Evolutionary conservation across 2,888 invertebrate genomes (phyloP).

Genomic region (Parochlus steinenii): DNA sequence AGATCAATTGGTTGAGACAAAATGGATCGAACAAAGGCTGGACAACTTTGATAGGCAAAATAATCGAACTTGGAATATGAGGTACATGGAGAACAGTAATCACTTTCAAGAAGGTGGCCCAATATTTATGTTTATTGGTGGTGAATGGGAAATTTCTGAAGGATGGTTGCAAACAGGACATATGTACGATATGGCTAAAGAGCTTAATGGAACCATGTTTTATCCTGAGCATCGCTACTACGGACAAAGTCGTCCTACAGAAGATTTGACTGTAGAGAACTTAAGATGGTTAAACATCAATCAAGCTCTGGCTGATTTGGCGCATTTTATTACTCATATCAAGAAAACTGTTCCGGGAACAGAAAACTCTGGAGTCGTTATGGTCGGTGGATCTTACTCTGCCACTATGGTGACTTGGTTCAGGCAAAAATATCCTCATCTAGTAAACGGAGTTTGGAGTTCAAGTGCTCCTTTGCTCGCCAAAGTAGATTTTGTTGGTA

Average conservation of each 20-base stretch:
- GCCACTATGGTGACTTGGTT: conserved; percentile 53
- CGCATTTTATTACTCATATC: conserved; percentile 39
- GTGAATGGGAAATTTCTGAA: conserved; percentile 50
- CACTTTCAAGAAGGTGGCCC: conserved; percentile 32
- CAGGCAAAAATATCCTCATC: conserved; percentile 44
- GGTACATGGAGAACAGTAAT: conserved; percentile 30
- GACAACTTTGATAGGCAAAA: conserved; percentile 40
- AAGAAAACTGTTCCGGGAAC: conserved; percentile 25
- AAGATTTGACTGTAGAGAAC: conserved; percentile 35
- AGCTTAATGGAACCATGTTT: conserved; percentile 47
- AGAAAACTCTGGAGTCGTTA: conserved; percentile 22
- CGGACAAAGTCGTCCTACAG: conserved; percentile 51
- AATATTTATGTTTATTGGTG: conserved; percentile 45
- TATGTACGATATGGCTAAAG: conserved; percentile 40
- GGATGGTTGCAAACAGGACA: conserved; percentile 41
- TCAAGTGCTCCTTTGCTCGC: conserved; percentile 50
- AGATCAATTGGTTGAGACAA: conserved; percentile 27
- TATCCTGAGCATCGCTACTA: conserved; percentile 73
- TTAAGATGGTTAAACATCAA: conserved; percentile 43
- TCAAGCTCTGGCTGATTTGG: conserved; percentile 49
- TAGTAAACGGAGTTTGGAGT: conserved; percentile 40
- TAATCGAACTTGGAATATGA: conserved; percentile 23
- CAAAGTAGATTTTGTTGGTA: conserved; percentile 44
- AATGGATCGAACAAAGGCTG: conserved; percentile 36
- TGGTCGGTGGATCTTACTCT: conserved; percentile 50